Percentiles rank a stretch among this genome's conserved stretches.
Conservation (phyloP, 2,888 invertebrate genomes). For the Nephrotoma appendiculata region DNA sequence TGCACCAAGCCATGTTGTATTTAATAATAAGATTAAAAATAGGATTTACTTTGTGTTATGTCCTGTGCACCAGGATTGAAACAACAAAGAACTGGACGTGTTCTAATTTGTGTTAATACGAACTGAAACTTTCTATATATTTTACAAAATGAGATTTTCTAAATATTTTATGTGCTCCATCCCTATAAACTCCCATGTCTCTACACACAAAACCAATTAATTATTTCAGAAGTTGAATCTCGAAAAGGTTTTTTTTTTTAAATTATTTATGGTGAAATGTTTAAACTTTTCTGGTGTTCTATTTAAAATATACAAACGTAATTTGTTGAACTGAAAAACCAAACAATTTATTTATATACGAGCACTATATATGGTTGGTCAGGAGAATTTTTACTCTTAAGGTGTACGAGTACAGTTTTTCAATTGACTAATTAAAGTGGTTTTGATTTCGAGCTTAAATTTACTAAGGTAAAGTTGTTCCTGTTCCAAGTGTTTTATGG, state of each 20-base stretch:
- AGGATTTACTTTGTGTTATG: not conserved
- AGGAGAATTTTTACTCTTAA: too few relatives aligned
- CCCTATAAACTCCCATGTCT: not conserved
- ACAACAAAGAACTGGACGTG: too few relatives aligned
- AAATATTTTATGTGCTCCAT: not conserved
- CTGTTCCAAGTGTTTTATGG: too few relatives aligned
- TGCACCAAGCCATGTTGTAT: not conserved
- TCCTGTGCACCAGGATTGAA: not conserved
- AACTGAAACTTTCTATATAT: too few relatives aligned
- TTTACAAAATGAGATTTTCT: not conserved
- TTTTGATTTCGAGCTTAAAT: too few relatives aligned
- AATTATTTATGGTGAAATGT: not conserved
- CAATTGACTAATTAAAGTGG: too few relatives aligned
- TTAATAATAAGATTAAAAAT: not conserved
- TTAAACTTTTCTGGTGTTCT: not conserved
- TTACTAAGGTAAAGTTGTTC: too few relatives aligned
- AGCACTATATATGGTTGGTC: too few relatives aligned
- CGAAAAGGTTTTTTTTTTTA: not conserved
- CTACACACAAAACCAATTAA: not conserved
- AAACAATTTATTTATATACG: too few relatives aligned
- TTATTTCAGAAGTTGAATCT: not conserved
- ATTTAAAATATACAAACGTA: not conserved
- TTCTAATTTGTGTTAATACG: too few relatives aligned
- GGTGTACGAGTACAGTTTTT: too few relatives aligned
- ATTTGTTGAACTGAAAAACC: too few relatives aligned